phyloP scores from a whole-genome alignment of 2,113 vertebrate species.

The Grantiella picta region DNA sequence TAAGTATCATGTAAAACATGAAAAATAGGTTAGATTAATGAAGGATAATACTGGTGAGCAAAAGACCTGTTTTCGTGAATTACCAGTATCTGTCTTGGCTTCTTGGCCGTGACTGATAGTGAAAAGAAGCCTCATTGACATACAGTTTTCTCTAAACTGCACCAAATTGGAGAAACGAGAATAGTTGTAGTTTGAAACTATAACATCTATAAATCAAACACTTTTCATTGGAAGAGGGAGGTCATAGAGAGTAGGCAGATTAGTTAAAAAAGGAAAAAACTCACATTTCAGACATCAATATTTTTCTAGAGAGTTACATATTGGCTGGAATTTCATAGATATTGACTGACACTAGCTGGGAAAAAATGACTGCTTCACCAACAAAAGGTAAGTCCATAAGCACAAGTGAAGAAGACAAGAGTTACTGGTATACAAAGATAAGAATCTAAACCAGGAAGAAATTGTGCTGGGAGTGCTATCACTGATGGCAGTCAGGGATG shows the following conservation, averaged over 20 bases:
- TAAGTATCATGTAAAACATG: background rate
- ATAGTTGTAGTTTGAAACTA: background rate
- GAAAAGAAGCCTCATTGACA: background rate
- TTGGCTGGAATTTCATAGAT: background rate
- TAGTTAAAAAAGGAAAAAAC: background rate
- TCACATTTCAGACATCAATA: background rate
- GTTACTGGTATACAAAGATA: background rate
- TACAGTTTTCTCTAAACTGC: background rate
- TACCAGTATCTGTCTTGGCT: background rate
- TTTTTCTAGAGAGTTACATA: background rate
- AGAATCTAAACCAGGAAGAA: background rate
- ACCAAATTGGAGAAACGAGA: background rate
- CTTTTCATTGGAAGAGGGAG: background rate
- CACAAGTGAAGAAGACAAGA: background rate
- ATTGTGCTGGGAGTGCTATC: background rate
- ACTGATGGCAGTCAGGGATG: background rate
- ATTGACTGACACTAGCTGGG: background rate
- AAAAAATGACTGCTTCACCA: background rate
- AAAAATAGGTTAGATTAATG: background rate
- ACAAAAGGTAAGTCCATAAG: background rate
- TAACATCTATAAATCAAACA: background rate
- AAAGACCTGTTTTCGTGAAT: background rate
- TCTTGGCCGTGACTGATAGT: background rate
- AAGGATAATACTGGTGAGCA: background rate
- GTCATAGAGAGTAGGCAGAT: background rate